phyloP scores from a whole-genome alignment of 2,797 vertebrate species.

The Eupleurogrammus muticus region DNA sequence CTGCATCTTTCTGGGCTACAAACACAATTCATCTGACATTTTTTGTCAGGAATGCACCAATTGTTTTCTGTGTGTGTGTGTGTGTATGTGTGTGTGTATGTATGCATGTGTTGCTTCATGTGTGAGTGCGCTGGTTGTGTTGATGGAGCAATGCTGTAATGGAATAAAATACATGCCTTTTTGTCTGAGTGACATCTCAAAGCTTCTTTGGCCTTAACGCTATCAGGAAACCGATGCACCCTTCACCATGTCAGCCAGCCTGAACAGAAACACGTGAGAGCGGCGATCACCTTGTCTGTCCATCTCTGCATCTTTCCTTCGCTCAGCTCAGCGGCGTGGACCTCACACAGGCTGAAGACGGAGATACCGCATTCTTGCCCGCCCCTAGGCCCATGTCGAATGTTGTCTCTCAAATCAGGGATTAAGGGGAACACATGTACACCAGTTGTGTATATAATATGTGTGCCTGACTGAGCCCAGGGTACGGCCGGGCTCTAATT shows the following conservation, averaged over 20 bases:
- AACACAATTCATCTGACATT: constrained; percentile 1
- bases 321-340: constrained; percentile 41
- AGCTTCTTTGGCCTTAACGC: constrained; percentile 25
- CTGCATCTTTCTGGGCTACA: constrained; percentile 39
- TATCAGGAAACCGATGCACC: constrained; percentile 38
- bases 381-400: constrained; percentile 36
- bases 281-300: constrained; percentile 25
- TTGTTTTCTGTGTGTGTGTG: not conserved
- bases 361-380: constrained; percentile 53
- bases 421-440: constrained; percentile 73
- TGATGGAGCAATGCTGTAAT: constrained; percentile 28
- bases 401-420: constrained; percentile 73
- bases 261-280: constrained; percentile 28
- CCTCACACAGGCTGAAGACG: constrained; percentile 60
- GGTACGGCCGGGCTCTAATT: constrained; percentile 51
- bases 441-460: constrained; percentile 66
- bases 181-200: constrained; percentile 22
- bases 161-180: constrained; percentile 31
- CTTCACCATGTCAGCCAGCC: constrained; percentile 26
- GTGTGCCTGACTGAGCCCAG: constrained; percentile 49
- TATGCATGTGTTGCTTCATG: not conserved
- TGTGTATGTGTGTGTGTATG: not conserved
- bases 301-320: constrained; percentile 34
- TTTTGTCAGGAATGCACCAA: not conserved
- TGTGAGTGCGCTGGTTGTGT: constrained; percentile 14